Conservation (phyloP, 2,113 vertebrate species). For the Corapipo altera region DNA sequence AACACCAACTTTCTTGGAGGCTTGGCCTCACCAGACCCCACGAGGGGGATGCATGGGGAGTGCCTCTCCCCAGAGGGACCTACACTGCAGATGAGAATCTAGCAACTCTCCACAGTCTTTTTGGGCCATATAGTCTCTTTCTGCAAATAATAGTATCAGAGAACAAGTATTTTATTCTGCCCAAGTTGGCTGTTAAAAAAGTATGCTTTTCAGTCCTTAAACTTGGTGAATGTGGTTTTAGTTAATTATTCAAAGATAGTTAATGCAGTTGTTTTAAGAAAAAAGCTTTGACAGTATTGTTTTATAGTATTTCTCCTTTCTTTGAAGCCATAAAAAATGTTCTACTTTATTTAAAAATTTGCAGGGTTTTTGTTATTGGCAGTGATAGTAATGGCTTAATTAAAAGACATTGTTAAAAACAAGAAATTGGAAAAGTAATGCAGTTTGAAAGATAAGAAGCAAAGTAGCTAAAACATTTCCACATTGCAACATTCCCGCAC, state of each 20-base stretch:
- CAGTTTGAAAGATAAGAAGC: not conserved
- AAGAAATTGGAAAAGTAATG: not conserved
- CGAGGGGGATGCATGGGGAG: fast-evolving
- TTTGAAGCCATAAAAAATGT: not conserved
- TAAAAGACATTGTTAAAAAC: not conserved
- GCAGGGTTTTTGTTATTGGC: not conserved
- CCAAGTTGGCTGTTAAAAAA: not conserved
- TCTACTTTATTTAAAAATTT: not conserved
- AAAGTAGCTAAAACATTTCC: not conserved
- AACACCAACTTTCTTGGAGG: not conserved
- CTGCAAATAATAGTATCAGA: not conserved
- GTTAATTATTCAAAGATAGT: not conserved
- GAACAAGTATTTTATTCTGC: not conserved
- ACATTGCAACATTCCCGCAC: not conserved
- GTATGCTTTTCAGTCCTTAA: not conserved
- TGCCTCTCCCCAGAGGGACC: not conserved
- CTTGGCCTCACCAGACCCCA: not conserved
- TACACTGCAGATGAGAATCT: not conserved
- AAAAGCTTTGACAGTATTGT: not conserved
- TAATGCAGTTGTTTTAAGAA: not conserved
- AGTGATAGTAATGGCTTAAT: not conserved
- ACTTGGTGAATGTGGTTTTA: not conserved
- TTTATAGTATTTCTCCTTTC: not conserved
- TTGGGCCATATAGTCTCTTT: not conserved
- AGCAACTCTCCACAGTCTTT: not conserved